Conservation (phyloP, 2,797 vertebrate genomes). For the Iguana delicatissima region DNA sequence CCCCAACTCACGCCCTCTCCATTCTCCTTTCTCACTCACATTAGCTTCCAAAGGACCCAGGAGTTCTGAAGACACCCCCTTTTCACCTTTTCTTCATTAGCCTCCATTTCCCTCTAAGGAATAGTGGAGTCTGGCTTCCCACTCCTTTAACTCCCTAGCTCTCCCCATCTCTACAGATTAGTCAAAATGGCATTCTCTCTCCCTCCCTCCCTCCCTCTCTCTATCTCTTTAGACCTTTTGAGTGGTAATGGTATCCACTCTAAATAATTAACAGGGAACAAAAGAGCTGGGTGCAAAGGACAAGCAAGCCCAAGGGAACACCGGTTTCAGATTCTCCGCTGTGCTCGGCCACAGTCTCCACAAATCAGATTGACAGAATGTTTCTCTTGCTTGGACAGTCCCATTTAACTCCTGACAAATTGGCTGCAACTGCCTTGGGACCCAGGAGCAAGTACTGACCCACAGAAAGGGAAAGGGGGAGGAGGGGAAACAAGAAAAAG, state of each 20-base stretch:
- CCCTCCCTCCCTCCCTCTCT: not conserved
- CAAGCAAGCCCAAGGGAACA: not conserved
- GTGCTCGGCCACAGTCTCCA: not conserved
- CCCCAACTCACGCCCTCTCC: no score
- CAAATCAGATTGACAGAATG: constrained; percentile 16
- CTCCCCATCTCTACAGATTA: not conserved
- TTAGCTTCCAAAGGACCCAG: not conserved
- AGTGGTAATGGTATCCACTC: constrained; percentile 9
- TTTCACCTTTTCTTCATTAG: not conserved
- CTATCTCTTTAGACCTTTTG: not conserved
- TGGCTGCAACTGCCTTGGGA: constrained; percentile 10
- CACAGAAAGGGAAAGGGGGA: not conserved
- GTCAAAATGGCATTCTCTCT: constrained; percentile 1
- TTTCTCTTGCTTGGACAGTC: constrained; percentile 16
- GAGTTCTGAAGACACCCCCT: not conserved
- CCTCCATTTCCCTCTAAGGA: not conserved
- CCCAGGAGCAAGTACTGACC: not conserved
- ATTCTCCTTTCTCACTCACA: no score
- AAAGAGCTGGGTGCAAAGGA: constrained; percentile 11
- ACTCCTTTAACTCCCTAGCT: not conserved
- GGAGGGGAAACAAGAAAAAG: not conserved
- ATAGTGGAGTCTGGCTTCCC: not conserved
- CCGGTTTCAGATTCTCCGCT: constrained; percentile 5
- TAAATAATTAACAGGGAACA: constrained; percentile 37
- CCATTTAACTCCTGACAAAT: constrained; percentile 24